Base-by-base conservation (phyloP, 2,888 invertebrate genomes). In the Apamea anceps region DNA sequence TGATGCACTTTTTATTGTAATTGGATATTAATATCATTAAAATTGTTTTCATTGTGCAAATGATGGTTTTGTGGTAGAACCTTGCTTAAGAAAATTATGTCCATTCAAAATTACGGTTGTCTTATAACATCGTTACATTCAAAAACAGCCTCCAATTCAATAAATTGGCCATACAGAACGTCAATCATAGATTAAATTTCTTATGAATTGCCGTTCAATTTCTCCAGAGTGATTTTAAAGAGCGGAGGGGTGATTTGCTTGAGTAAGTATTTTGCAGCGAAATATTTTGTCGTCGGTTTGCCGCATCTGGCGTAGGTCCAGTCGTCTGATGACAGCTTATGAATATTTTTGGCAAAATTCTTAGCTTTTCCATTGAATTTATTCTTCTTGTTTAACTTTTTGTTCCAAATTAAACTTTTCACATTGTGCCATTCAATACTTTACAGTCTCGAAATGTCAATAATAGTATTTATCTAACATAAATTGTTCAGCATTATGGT, bases 261-360 rank as follows among this genome's bases (percentile, higher is more conserved):
- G 94, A 95, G 94, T 95, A 93, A 95, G 96, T 96, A 96, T 96
- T 96, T 96, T 96, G 95, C 95, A 93, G 94, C 92, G 94, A 94
- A 95, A 96, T 96, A 96, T 96, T 96, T 96, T 94, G 96, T 95
- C 95, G 94, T 94, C 92, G 94, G 95, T 94, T 94, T 92, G 91
- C 96, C 96, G 94, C 96, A 96, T 94, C 96, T 97, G 96, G 96
- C 96, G 95, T 89, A 88, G 93, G 96, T 96, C 96, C 96, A 97
- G 96, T 96, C 94, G 95, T 93, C 91, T 95, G 96, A 96, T 96
- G 96, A 96, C 96, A 96, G 96, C 96, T 96, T 96, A 96, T 96
- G 96, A 97, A 97, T 96, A 96, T 96, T 96, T 96, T 95, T 96
- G 96, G 94, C 96, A 94, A 95, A 96, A 95, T 94, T 94, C 94